These are phyloP conservation scores for Anableps anableps DNA, from an alignment of 2,797 vertebrate species.

Conservation along the genomic window DNA sequence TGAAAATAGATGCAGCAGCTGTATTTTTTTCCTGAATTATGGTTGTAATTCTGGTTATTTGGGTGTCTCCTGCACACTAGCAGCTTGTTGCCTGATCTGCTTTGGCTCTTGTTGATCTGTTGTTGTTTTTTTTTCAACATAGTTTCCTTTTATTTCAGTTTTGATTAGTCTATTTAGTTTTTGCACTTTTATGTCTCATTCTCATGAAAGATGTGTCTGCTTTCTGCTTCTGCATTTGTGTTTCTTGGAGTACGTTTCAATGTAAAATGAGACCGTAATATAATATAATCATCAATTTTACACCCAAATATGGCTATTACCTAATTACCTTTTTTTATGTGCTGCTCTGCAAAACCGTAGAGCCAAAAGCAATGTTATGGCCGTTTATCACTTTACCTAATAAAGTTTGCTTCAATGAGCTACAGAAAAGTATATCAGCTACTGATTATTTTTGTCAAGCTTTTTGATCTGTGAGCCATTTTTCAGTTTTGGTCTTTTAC, in stretches of 20 bases:
- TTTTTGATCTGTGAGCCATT: neutral
- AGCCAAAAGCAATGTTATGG: neutral
- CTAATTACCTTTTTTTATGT: neutral
- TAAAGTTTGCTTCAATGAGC: neutral
- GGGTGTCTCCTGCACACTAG: neutral
- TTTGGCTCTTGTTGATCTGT: neutral
- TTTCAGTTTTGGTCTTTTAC: neutral
- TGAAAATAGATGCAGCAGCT: neutral
- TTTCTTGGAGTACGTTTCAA: neutral
- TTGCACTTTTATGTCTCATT: neutral
- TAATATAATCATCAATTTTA: neutral
- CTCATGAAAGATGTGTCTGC: neutral
- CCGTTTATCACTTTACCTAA: neutral
- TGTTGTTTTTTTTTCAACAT: neutral
- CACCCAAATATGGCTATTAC: neutral
- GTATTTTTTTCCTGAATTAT: neutral
- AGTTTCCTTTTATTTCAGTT: neutral
- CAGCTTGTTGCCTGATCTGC: neutral
- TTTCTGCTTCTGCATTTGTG: neutral
- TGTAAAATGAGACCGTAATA: neutral
- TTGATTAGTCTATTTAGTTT: neutral
- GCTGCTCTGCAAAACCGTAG: neutral
- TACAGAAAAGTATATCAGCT: neutral
- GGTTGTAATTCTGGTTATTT: constrained; percentile 3
- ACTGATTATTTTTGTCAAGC: neutral